These are phyloP conservation scores for Leucania comma DNA, from an alignment of 2,888 invertebrate genomes.

Conservation along the genomic window DNA sequence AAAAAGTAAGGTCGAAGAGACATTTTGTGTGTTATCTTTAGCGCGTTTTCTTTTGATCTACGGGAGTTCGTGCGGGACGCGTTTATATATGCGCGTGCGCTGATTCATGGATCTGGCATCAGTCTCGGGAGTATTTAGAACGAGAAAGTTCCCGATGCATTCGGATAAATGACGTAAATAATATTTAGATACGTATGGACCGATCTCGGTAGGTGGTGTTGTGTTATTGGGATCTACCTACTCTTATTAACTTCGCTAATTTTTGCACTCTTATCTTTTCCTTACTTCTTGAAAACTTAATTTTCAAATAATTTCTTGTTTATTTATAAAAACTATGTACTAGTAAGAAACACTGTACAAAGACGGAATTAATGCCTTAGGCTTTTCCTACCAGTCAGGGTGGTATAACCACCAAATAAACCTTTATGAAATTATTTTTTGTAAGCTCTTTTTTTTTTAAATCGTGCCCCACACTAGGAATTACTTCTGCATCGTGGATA, in stretches of 20 bases:
- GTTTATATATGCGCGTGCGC: constrained; percentile 55
- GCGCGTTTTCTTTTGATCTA: constrained; percentile 65
- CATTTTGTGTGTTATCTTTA: constrained; percentile 71
- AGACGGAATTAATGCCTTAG: too few species aligned
- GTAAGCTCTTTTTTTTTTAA: too few species aligned
- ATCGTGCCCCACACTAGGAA: too few species aligned
- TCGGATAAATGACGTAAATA: constrained; percentile 33
- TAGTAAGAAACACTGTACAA: too few species aligned
- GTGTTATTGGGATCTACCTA: neutral
- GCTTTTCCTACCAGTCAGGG: too few species aligned
- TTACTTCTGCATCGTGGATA: too few species aligned
- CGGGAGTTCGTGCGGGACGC: constrained; percentile 31
- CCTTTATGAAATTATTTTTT: too few species aligned
- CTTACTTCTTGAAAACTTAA: neutral
- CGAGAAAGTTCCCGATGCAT: constrained; percentile 72
- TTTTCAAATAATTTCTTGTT: neutral
- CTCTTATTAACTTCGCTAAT: too few species aligned
- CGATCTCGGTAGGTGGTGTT: neutral
- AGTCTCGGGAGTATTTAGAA: constrained; percentile 61
- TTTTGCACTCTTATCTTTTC: neutral
- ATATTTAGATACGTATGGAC: neutral
- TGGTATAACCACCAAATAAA: too few species aligned
- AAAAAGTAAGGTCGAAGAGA: constrained; percentile 80
- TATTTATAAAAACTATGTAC: too few species aligned
- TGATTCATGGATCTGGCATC: constrained; percentile 62